Base-by-base conservation (phyloP, 2,888 invertebrate species). In the Metalampra italica region DNA sequence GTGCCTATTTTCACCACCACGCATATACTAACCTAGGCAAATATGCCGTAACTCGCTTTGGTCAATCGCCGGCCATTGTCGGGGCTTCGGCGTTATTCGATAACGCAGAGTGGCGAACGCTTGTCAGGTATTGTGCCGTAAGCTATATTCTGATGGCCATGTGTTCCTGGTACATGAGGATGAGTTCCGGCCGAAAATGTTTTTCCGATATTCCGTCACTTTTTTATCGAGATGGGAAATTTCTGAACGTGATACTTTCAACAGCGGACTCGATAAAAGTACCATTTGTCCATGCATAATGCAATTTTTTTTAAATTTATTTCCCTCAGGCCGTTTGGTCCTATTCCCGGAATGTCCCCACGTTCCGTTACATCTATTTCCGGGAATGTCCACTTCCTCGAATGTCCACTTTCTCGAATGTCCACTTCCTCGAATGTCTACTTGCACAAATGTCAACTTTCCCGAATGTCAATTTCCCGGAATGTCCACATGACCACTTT, bases 21-120 rank as follows among this genome's bases (percentile, higher is more conserved):
- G 3, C n/a, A n/a, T 32, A 11, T n/a, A 36, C 11, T n/a, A 36
- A 32, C 32, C 9, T 32, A 32, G 32, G 32, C 7, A 11, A 36
- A 36, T 44, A 45, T 43, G 30, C 34, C 49, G 42, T 45, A 49
- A 49, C 45, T 42, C 42, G 41, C 46, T 41, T 29, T 41, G 65
- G 63, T 69, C 69, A 68, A 62, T 64, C 56, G 57, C 49, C 51
- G 53, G 51, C 61, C 45, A 60, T 64, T 62, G 66, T 60, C 43
- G 55, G 46, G 53, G 50, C 55, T 59, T 46, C 45, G 52, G 52
- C 62, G 55, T 57, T 66, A 67, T 60, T 59, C 60, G 57, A 68
- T 68, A 71, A 62, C 50, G 54, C 47, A 46, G 55, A 60, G 62
- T 57, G 64, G 59, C 59, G 54, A 55, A 56, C 62, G 66, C 65